Conservation (phyloP, 2,797 vertebrate species). For the Sebastes miniatus region DNA sequence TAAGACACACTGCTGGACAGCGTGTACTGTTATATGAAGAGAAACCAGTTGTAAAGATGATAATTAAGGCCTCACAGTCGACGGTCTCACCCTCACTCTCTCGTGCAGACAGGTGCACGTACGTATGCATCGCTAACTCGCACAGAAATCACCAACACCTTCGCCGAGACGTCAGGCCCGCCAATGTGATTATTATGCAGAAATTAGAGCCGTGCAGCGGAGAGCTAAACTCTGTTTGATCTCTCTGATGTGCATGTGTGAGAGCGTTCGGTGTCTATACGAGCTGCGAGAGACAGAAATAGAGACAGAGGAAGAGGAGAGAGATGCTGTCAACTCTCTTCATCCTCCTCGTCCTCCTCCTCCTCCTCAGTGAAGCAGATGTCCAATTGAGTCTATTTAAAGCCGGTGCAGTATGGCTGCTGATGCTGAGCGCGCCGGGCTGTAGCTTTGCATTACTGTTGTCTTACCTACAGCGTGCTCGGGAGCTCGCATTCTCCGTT, state of each 20-base stretch:
- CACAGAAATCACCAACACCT: constrained; percentile 11
- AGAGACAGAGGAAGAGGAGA: constrained; percentile 67
- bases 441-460: constrained; percentile 60
- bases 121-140: neutral
- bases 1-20: neutral
- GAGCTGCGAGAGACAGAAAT: constrained; percentile 57
- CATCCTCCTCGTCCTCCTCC: constrained; percentile 59
- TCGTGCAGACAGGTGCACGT: constrained; percentile 3
- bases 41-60: neutral
- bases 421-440: constrained; percentile 48
- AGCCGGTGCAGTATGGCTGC: constrained; percentile 55
- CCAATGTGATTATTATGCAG: constrained; percentile 36
- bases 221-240: constrained; percentile 43
- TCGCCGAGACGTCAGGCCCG: constrained; percentile 15
- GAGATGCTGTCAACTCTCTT: constrained; percentile 68
- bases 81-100: neutral
- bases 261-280: neutral
- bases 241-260: neutral
- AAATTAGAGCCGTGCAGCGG: constrained; percentile 33
- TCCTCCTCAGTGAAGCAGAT: constrained; percentile 74
- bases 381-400: constrained; percentile 78
- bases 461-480: constrained; percentile 26
- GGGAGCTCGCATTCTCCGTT: neutral
- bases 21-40: neutral
- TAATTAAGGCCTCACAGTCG: neutral